Evolutionary conservation across 2,888 invertebrate species (phyloP).

Genomic region (Rutpela maculata): DNA sequence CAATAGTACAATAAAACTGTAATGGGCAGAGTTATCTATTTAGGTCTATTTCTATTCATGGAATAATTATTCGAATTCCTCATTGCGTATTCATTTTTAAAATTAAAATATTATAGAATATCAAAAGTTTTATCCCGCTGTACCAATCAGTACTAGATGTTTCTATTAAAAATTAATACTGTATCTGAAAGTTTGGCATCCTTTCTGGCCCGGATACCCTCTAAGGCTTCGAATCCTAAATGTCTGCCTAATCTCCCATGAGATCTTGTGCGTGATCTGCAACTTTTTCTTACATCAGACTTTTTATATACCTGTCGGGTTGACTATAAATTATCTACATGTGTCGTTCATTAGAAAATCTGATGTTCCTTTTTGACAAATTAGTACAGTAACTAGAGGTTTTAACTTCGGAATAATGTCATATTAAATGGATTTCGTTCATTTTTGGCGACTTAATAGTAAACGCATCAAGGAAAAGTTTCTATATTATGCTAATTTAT

Average conservation of each 20-base stretch:
- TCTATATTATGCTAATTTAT: too few relatives aligned
- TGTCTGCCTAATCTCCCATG: constrained; percentile 8
- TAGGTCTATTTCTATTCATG: constrained; percentile 9
- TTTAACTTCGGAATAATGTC: too few relatives aligned
- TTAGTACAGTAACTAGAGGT: too few relatives aligned
- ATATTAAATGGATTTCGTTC: too few relatives aligned
- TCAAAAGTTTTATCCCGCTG: neutral
- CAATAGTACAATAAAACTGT: too few relatives aligned
- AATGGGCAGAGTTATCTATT: neutral
- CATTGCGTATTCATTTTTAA: constrained; percentile 7
- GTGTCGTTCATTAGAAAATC: neutral
- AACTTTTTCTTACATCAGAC: constrained; percentile 6
- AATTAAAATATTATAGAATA: constrained; percentile 7
- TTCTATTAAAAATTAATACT: constrained; percentile 19
- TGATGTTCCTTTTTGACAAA: too few relatives aligned
- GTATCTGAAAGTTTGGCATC: constrained; percentile 2
- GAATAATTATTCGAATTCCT: neutral
- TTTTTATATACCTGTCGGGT: neutral
- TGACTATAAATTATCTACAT: neutral
- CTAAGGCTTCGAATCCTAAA: neutral
- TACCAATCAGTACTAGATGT: neutral
- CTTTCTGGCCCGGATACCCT: neutral
- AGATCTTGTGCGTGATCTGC: constrained; percentile 10
- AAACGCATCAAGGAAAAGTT: too few relatives aligned
- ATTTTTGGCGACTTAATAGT: too few relatives aligned